Percentiles rank a stretch among this genome's conserved stretches.
Conservation (phyloP, 53 echinoderm and acorn worm species). For the Arbacia lixula region DNA sequence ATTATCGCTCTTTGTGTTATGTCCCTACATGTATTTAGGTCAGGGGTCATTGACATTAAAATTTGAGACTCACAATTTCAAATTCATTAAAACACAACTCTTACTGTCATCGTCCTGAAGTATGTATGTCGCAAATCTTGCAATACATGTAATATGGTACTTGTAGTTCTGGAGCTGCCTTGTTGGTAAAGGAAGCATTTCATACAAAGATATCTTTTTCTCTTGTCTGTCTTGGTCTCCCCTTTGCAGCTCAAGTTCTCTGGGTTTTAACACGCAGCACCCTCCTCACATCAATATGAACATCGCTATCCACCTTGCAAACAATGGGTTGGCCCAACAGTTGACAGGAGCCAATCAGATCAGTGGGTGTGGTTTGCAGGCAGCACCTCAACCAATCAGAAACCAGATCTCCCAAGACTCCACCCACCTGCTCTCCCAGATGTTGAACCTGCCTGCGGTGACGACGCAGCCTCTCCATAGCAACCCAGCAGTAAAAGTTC, state of each 20-base stretch:
- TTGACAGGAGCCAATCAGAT: neutral
- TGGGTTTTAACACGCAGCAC: neutral
- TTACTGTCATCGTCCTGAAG: no score
- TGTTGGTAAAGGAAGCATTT: no score
- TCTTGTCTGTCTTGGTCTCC: no score
- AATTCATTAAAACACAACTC: no score
- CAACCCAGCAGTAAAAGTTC: neutral
- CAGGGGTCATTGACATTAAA: no score
- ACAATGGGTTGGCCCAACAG: neutral
- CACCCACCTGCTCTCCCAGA: slow-evolving; percentile 10
- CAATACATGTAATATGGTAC: no score
- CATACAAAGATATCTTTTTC: no score
- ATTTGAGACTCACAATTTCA: no score
- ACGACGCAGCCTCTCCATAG: neutral
- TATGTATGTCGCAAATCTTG: no score
- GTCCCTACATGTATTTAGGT: no score
- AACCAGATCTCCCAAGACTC: neutral
- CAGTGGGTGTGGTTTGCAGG: slow-evolving; percentile 5
- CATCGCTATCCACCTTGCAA: slow-evolving; percentile 50
- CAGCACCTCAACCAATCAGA: slow-evolving; percentile 5
- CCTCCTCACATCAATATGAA: slow-evolving; percentile 45
- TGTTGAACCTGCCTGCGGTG: neutral
- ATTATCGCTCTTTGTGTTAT: no score
- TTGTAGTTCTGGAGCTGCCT: no score
- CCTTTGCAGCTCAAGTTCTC: neutral